Base-by-base conservation (phyloP, 2,797 vertebrate species). In the Nannoperca australis region DNA sequence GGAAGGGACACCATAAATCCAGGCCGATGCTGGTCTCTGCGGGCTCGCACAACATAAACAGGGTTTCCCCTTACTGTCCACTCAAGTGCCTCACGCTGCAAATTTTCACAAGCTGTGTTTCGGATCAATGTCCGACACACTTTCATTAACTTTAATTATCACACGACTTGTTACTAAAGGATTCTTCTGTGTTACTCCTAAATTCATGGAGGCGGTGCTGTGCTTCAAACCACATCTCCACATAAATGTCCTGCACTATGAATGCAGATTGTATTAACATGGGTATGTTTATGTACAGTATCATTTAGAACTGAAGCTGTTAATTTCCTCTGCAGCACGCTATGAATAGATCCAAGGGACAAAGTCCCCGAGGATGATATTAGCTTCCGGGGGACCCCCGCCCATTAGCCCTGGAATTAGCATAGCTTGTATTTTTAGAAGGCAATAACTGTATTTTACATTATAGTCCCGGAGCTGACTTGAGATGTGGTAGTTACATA, bases 391-490 rank as follows among this genome's bases (percentile, higher is more conserved):
- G 73, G 79, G 56, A 63, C 24, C 54, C 53, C 51, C 18, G 4
- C 78, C 70, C 36, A 42, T 82, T 73, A 83, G 51, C 68, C 58
- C 56, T 70, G n/a, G 18, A 79, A 84, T 89, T 81, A 81, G 68
- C 82, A 74, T 77, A 66, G 73, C 55, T 55, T 38, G 27, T 91
- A 85, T 88, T 89, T 89, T 89, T 88, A 87, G 76, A 81, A 71
- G 13, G 63, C 65, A 78, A 64, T 89, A 76, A 70, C 78, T 70
- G 38, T 82, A 73, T 85, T 76, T 79, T 85, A 79, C 68, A 70
- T 75, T 64, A 44, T 63, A 68, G 63, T 56, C 53, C 49, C 1
- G 3, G 32, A 50, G 72, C 79, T 71, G 79, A 81, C 62, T 82
- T 70, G 36, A 61, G 70, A 67, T 32, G 72, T 64, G 40, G 77